Base-by-base conservation (phyloP, 2,113 vertebrate genomes). In the Protomyctophum bolini region DNA sequence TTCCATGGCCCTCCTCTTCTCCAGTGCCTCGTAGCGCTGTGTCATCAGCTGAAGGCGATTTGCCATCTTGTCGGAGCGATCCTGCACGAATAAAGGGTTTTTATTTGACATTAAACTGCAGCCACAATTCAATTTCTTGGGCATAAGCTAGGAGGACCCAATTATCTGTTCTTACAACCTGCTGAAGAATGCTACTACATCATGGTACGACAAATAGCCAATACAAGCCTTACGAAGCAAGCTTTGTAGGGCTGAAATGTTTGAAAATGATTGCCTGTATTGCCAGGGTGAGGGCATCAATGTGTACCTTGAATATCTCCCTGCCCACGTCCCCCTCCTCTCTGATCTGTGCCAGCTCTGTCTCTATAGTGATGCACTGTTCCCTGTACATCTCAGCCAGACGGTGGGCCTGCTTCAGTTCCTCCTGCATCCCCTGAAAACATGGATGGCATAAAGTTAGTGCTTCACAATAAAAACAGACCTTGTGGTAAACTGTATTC, bases 381-480 rank as follows among this genome's bases (percentile, higher is more conserved):
- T 96, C 93, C 68, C 96, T 92, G 86, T 96, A 99, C 98, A 98
- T 98, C 84, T 86, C 91, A 1, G 97, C 95, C 47, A 98, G 80
- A 12, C 41, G 91, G 45, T 95, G 94, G 6, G 96, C 94, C 87
- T 98, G 96, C 50, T 81, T 80, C 9, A 99, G 82, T 10, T 96
- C 93, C 47, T 96, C 96, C 60, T 94, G 94, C 60, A 98, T 68
- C 1, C 83, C 89, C 97, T 98, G 59, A 2, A 50, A 47, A 84
- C 63, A 74, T 6, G 69, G 9, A 50, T 6, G 0, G 3, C 56
- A 14, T 67, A 1, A 70, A 8, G 14, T 1, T 47, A 7, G 56
- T 58, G 15, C 12, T 12, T 7, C 6, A 63, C 41, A 1, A 54
- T 41, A 47, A 15, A 4, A 2, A n/a, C 12, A 61, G 33, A 59